phyloP scores from a whole-genome alignment of 2,888 invertebrate species.

The Venusia cambrica region DNA sequence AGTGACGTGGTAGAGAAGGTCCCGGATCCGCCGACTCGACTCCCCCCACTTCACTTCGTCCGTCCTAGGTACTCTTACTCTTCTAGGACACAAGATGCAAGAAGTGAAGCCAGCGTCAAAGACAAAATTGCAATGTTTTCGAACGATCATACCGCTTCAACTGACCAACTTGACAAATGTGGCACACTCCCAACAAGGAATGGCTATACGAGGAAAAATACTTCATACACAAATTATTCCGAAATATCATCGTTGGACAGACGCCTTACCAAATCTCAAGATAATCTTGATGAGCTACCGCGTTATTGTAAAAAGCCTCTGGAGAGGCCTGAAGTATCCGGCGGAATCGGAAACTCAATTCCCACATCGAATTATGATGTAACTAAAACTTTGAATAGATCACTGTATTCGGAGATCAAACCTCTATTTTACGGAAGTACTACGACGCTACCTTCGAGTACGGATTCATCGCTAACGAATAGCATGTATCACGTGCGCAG shows the following conservation, averaged over 20 bases:
- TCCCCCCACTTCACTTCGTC: constrained; percentile 51
- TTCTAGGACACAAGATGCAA: constrained; percentile 87
- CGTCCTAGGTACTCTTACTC: constrained; percentile 65
- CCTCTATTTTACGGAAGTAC: constrained; percentile 74
- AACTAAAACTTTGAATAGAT: constrained; percentile 35
- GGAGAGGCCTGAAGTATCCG: constrained; percentile 74
- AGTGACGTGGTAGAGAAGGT: constrained; percentile 83
- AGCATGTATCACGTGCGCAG: constrained; percentile 65
- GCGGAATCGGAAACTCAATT: constrained; percentile 66
- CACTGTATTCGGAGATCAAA: constrained; percentile 49
- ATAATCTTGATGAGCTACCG: constrained; percentile 77
- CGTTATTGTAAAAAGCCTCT: constrained; percentile 56
- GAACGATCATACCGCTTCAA: constrained; percentile 64
- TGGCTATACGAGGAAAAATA: constrained; percentile 53
- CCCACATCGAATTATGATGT: constrained; percentile 42
- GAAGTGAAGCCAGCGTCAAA: constrained; percentile 89
- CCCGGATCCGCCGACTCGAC: constrained; percentile 59
- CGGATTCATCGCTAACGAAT: constrained; percentile 51
- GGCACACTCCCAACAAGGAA: constrained; percentile 61
- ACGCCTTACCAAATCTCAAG: constrained; percentile 72
- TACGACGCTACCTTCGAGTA: constrained; percentile 55
- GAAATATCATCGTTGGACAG: constrained; percentile 66
- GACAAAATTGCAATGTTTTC: constrained; percentile 95
- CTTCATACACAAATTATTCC: constrained; percentile 52
- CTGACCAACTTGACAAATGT: constrained; percentile 67